Conservation (phyloP, 2,113 vertebrate genomes). For the Tilapia sparmanii region DNA sequence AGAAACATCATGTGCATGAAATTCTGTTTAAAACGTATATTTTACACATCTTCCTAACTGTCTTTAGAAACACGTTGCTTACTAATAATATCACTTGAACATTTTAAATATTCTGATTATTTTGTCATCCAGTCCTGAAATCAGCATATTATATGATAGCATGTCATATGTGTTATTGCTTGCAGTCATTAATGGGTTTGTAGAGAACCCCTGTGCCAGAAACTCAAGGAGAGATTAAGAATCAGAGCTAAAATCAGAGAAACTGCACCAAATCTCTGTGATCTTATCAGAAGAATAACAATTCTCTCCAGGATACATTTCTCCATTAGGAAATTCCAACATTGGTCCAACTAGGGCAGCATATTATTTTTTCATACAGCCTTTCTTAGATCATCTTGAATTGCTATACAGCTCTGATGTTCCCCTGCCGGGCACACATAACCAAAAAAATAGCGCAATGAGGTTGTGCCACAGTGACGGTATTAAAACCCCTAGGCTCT, state of each 20-base stretch:
- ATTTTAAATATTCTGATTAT: background rate
- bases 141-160: background rate
- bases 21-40: background rate
- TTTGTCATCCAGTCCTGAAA: background rate
- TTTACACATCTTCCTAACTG: background rate
- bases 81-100: background rate
- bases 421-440: conserved; percentile 27
- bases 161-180: background rate
- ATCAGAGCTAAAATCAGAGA: background rate
- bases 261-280: background rate
- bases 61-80: background rate
- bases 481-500: conserved; percentile 33
- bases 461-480: conserved; percentile 39
- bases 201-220: background rate
- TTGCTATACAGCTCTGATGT: conserved; percentile 9
- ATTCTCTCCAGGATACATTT: background rate
- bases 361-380: conserved; percentile 5
- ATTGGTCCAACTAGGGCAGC: conserved; percentile 2
- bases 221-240: conserved; percentile 3
- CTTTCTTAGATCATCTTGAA: conserved; percentile 20
- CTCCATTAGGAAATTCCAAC: background rate
- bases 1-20: background rate
- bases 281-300: background rate
- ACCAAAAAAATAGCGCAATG: conserved; percentile 26
- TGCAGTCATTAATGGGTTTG: background rate